Evolutionary conservation across 64 coral and sea anemone genomes (phyloP), one percentile per base, ranked within the genome.

Genomic region (Montipora sp.): DNA sequence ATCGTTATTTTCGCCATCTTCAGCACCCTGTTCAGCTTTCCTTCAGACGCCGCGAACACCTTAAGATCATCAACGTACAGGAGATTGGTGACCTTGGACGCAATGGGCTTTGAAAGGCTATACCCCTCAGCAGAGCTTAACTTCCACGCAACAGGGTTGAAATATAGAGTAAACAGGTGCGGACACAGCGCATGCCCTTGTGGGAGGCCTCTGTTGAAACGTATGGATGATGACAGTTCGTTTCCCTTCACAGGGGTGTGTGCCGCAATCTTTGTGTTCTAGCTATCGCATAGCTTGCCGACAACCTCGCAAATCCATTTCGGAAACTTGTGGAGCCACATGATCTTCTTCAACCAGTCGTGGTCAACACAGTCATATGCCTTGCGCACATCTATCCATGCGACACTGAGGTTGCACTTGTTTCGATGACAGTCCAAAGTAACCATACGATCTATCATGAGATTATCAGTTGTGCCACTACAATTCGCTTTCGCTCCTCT

Each of bases 321-420:
- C 51, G 51, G 51, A 55, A 81, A 81, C 79, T 81, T 81, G 79
- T 81, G 21, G 79, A 81, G 79, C 79, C 79, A 81, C 79, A 81
- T 53, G 79, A 81, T 81, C 79, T 81, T 81, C 79, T 81, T 81
- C 79, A 81, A 81, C 79, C 79, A 81, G 50, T 81, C 79, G 79
- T 81, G 44, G 43, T 81, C 79, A 81, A 81, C 79, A 81, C 79
- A 81, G 79, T 81, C 79, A 81, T 81, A 81, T 81, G 79, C 23
- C 51, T 81, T 81, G 79, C 43, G 79, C 79, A 47, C 79, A 53
- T 81, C 79, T 47, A 47, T 81, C 79, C 79, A 81, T 81, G 79
- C 44, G 79, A 81, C 79, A 55, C 51, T 55, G 10, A 55, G 51
- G 51, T 55, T 55, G 51, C 51, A 10, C 51, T 55, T 55, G 51